Evolutionary conservation across 2,888 invertebrate genomes (phyloP).

Genomic region (Xestia sexstrigata): DNA sequence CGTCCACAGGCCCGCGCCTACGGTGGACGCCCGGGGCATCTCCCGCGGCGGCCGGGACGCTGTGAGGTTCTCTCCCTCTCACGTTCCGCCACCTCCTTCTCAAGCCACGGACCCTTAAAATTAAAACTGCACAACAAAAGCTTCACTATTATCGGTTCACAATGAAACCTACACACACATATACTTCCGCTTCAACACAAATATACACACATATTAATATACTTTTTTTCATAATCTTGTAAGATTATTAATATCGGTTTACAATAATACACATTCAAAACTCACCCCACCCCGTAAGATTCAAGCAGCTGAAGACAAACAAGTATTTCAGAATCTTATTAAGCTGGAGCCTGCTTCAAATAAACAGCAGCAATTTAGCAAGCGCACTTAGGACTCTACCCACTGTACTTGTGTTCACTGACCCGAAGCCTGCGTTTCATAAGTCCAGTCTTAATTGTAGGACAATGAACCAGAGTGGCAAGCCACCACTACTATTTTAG

Average conservation of each 20-base stretch:
- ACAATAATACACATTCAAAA: neutral
- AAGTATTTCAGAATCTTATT: slow-evolving; percentile 28
- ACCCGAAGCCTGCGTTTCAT: slow-evolving; percentile 1
- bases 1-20: no score
- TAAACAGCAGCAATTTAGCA: slow-evolving; percentile 22
- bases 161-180: neutral
- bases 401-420: slow-evolving; percentile 9
- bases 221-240: neutral
- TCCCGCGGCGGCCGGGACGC: no score
- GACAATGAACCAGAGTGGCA: slow-evolving; percentile 1
- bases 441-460: slow-evolving; percentile 39
- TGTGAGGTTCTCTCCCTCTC: no score
- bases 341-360: slow-evolving; percentile 23
- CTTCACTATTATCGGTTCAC: neutral
- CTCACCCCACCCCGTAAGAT: neutral
- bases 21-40: no score
- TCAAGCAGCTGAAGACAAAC: slow-evolving; percentile 2
- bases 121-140: neutral
- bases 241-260: neutral
- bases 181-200: neutral
- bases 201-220: no score
- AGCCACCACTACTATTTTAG: neutral
- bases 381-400: neutral
- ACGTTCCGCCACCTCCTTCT: no score
- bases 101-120: no score